Percentiles rank a stretch among this genome's conserved stretches.
phyloP scores from a whole-genome alignment of 1,140 invertebrate genomes.

The Maniola jurtina region DNA sequence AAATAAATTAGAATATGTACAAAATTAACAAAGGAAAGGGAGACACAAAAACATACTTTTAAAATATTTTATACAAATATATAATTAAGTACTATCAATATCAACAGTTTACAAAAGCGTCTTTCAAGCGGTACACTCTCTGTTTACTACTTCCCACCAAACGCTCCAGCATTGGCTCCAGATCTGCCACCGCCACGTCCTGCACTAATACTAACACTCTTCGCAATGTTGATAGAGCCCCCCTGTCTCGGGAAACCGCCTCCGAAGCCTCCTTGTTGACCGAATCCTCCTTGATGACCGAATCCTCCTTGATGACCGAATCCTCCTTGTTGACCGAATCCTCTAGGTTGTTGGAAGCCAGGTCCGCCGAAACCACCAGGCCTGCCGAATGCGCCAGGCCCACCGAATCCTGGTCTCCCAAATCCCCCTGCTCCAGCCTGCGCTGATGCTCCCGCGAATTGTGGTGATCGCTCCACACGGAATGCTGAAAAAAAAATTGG shows the following conservation, averaged over 20 bases:
- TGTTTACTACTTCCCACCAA: not conserved
- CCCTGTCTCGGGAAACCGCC: constrained; percentile 5
- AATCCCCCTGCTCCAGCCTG: constrained; percentile 21
- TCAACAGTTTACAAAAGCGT: too few species aligned
- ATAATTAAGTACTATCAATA: too few species aligned
- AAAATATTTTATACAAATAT: too few species aligned
- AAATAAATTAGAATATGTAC: too few species aligned
- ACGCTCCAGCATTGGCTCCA: constrained; percentile 26
- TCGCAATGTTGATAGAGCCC: constrained; percentile 41
- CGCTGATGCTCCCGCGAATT: constrained; percentile 32
- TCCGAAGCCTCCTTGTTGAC: not conserved
- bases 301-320: constrained; percentile 17
- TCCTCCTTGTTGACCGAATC: constrained; percentile 9
- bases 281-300: constrained; percentile 7
- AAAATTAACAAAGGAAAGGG: too few species aligned
- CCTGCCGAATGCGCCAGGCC: not conserved
- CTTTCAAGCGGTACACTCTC: not conserved
- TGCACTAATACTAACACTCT: constrained; percentile 49
- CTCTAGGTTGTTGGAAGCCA: not conserved
- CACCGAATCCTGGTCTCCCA: constrained; percentile 10
- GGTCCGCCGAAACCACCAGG: not conserved
- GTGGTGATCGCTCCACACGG: constrained; percentile 34
- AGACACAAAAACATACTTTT: too few species aligned
- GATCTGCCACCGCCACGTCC: constrained; percentile 31
- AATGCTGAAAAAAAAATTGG: constrained; percentile 25